phyloP scores from a whole-genome alignment of 2,888 invertebrate genomes.

The Cheilosia scutellata region DNA sequence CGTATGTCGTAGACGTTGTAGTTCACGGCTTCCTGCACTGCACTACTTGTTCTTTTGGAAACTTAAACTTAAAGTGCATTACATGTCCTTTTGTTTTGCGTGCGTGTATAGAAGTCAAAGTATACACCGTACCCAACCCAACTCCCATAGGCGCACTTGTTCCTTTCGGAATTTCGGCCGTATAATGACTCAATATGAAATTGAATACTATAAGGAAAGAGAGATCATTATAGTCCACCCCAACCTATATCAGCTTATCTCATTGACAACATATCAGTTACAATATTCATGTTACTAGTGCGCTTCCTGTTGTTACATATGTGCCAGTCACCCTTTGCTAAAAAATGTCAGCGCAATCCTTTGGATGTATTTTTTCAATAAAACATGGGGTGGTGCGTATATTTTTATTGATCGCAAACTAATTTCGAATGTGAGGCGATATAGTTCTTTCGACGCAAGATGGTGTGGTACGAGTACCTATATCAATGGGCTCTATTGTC shows the following conservation, averaged over 20 bases:
- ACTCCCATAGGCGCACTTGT: not conserved
- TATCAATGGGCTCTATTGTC: not conserved
- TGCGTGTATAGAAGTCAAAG: slow-evolving; percentile 2
- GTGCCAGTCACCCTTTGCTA: slow-evolving; percentile 8
- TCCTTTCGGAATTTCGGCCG: slow-evolving; percentile 3
- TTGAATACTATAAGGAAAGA: slow-evolving; percentile 3
- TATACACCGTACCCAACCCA: too few relatives aligned
- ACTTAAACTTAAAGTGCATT: not conserved
- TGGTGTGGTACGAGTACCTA: not conserved
- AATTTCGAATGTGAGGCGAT: not conserved
- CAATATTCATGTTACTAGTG: slow-evolving; percentile 33
- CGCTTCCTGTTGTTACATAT: slow-evolving; percentile 3
- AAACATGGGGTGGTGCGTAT: too few relatives aligned
- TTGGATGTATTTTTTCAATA: not conserved
- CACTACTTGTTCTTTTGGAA: slow-evolving; percentile 14
- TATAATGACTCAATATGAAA: slow-evolving; percentile 17
- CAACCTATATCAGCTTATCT: not conserved
- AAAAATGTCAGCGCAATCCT: slow-evolving; percentile 1
- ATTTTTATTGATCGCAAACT: not conserved
- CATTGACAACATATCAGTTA: slow-evolving; percentile 45
- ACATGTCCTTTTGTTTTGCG: slow-evolving; percentile 1
- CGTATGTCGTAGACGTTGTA: not conserved
- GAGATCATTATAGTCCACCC: too few relatives aligned
- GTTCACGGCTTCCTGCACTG: not conserved
- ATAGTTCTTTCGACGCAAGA: not conserved